Base-by-base conservation (phyloP, 2,797 vertebrate species). In the Anolis apletophallus region DNA sequence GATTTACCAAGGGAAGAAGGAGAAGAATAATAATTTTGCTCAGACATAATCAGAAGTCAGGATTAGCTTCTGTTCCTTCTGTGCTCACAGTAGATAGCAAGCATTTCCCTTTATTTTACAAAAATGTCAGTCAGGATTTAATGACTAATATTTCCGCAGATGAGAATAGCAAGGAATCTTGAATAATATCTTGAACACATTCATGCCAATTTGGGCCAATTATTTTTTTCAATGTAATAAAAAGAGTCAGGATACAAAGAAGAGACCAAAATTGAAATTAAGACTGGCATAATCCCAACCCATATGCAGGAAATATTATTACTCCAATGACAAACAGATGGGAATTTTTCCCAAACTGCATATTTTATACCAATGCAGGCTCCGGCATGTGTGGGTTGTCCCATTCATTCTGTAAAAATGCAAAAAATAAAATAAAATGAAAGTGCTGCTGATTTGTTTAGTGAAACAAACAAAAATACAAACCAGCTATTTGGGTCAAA, bases 31-130 rank as follows among this genome's bases (percentile, higher is more conserved):
- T 36, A 0, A n/a, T 88, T 92, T 87, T 91, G 11, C 84, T 86
- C 1, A 0, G 73, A 73, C 6, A 73, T 68, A 88, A 91, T 84
- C 86, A 90, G 61, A 75, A 9, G 67, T 81, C 12, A 69, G 69
- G 81, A 91, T 89, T 88, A 93, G 59, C 12, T 85, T 16, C 68
- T 80, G 23, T 79, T 93, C 72, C 71, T 82, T 85, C 52, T 86
- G 19, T 89, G 83, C 83, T 67, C 88, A 71, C 55, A 89, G 14
- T 3, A 87, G 32, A 82, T 7, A 76, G 40, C 80, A 90, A 67
- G 0, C 0, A 77, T 73, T 90, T 57, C 0, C 46, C 88, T 85
- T 89, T 85, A 85, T 92, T 87, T 90, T 78, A 85, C 26, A 46
- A 83, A 87, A 81, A 85, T 1, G 7, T 1, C 46, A 84, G 32